These are phyloP conservation scores for Polypterus senegalus DNA, from an alignment of 2,113 vertebrate species.

Conservation along the genomic window DNA sequence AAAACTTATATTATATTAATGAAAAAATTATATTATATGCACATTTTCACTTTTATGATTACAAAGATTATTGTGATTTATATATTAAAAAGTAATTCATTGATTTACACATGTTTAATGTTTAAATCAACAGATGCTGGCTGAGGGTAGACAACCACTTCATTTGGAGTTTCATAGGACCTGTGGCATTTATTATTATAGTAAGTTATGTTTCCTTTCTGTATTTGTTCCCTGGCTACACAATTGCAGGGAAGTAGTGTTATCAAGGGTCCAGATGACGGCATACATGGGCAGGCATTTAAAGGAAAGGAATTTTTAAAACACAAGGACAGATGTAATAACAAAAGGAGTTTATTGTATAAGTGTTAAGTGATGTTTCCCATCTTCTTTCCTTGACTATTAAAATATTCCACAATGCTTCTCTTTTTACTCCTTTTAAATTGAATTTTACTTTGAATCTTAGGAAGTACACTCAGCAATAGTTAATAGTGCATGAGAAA, in stretches of 20 bases:
- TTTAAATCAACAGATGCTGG: constrained; percentile 72
- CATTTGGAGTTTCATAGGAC: constrained; percentile 98
- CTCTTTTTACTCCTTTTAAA: background rate
- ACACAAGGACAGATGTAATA: constrained; percentile 11
- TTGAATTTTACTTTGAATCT: background rate
- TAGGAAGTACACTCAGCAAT: background rate
- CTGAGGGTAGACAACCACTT: constrained; percentile 96
- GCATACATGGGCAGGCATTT: background rate
- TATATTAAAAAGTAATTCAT: too few relatives aligned
- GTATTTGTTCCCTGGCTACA: background rate
- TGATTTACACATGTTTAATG: constrained; percentile 11
- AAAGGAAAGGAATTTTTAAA: constrained; percentile 19
- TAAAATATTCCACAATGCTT: background rate
- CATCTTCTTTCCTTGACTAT: constrained; percentile 2
- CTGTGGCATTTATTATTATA: constrained; percentile 95
- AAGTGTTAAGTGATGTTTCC: constrained; percentile 9
- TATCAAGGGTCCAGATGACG: constrained; percentile 16
- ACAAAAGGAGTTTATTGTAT: constrained; percentile 7
- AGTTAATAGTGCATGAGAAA: background rate
- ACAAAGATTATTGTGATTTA: too few relatives aligned
- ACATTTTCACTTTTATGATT: too few relatives aligned
- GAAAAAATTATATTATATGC: too few relatives aligned
- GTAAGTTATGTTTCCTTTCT: constrained; percentile 52
- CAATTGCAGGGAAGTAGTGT: constrained; percentile 20
- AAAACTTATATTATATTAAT: too few relatives aligned